Conservation (phyloP, 2,113 vertebrate species). For the Scytalopus superciliaris region DNA sequence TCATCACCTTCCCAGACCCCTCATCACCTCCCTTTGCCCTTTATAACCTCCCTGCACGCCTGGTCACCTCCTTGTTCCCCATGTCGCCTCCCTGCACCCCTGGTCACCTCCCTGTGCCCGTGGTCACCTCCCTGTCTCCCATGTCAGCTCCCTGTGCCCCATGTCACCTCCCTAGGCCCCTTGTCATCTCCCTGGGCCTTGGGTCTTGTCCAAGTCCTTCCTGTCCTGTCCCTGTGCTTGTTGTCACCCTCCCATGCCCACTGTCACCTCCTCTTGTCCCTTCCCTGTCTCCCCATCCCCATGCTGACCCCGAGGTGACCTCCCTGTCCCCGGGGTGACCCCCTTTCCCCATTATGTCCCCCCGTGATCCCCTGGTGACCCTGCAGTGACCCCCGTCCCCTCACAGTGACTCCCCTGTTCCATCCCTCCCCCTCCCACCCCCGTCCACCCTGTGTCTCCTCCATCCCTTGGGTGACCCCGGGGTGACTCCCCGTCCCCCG, state of each 20-base stretch:
- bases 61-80: not conserved
- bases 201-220: not conserved
- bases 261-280: not conserved
- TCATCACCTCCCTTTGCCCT: not conserved
- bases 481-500: too few species aligned
- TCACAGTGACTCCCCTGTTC: not conserved
- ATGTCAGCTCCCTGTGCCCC: not conserved
- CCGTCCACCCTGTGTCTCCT: not conserved
- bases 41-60: not conserved
- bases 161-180: not conserved
- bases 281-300: not conserved
- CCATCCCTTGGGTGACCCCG: not conserved
- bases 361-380: not conserved
- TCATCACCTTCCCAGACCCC: not conserved
- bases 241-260: not conserved
- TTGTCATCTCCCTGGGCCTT: not conserved
- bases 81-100: not conserved
- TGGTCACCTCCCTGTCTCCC: not conserved
- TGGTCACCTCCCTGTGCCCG: not conserved
- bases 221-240: not conserved
- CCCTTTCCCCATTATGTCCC: not conserved
- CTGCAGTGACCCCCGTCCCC: not conserved
- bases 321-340: not conserved
- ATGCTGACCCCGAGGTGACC: accelerated
- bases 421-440: not conserved